Base-by-base conservation (phyloP, 2,888 invertebrate genomes). In the Taenaris catops region DNA sequence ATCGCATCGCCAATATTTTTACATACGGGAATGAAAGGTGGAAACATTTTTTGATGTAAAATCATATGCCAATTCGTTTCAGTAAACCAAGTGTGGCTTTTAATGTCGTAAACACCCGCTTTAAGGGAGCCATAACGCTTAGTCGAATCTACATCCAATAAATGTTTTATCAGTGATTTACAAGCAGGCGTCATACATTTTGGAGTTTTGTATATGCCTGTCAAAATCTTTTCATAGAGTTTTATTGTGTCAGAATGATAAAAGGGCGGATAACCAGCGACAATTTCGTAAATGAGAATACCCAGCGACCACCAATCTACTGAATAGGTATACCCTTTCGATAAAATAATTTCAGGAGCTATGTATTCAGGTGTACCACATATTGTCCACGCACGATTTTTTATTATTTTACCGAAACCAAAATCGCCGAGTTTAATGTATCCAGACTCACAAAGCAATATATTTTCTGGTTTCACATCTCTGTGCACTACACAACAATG, bases 241-340 rank as follows among this genome's bases (percentile, higher is more conserved):
- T 93, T 92, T 88, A 97, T 95, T 0, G 95, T 94, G 53, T 97
- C 94, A 26, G 92, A 90, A 32, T 93, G 92, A 55, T 92, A 94
- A 79, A 99, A 99, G 0, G 99, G 99, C 5, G 97, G 95, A 71
- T 92, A 93, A 0, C 98, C 98, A 2, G 94, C 91, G 24, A 90
- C 90, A 92, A 97, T 94, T 86, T 97, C 97, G 68, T 89, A 97
- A 20, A 96, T 87, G 4, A 97, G 81, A 0, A 97, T 89, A 0
- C 95, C 98, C 25, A 95, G 89, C 0, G 97, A 92, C 98, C 98
- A 98, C 96, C 97, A 98, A 63, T 98, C 98, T 0, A 96, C 97
- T 0, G 95, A 91, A 56, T 91, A 93, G 18, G 95, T 93, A 75
- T 98, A 98, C 0, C 97, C 97, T 70, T 95, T 95, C 17, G 93